Base-by-base conservation (phyloP, 2,888 invertebrate genomes). In the Ypsolopha sequella region DNA sequence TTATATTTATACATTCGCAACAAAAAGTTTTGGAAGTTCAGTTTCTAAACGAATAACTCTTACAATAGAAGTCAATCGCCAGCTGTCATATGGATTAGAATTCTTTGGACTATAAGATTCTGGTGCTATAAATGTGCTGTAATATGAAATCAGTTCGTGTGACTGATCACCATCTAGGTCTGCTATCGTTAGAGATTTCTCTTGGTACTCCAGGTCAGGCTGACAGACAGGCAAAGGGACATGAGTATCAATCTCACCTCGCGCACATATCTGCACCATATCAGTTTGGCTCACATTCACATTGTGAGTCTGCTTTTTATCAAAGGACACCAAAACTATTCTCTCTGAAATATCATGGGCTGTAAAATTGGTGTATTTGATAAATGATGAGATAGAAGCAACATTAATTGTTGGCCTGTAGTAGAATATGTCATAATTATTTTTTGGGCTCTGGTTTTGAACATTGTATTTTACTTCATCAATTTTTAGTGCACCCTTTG, bases 281-380 rank as follows among this genome's bases (percentile, higher is more conserved):
- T 93, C 91, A n/a, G 91, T 92, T 65, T 93, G 91, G 65, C 93
- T 94, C 1, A 92, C 91, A 71, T 95, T 94, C 48, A 93, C 92
- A 60, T 91, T 91, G 62, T 92, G 91, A 0, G 91, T 90, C 64
- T 92, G 90, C 7, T 91, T 89, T 53, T 91, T 90, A 68, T 94
- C 93, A 68, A 94, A 93, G 11, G 93, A 89, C n/a, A 95, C 91
- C 49, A 95, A 76, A n/a, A 93, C 89, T 41, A 94, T 91, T 36
- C 91, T 88, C 70, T 95, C 95, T 0, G 90, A 91, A 53, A 92
- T 88, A 61, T 88, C 87, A 69, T 90, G 88, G 57, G 79, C 81
- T 49, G 87, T 81, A 52, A 87, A 81, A 58, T 87, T 87, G 1
- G 73, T 66, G 60, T 82, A 81, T 57, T 84, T 86, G 45, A 85